Percentiles rank a stretch among this genome's conserved stretches.
These are phyloP conservation scores for Struthidea cinerea DNA, from an alignment of 2,113 vertebrate genomes.

Conservation along the genomic window DNA sequence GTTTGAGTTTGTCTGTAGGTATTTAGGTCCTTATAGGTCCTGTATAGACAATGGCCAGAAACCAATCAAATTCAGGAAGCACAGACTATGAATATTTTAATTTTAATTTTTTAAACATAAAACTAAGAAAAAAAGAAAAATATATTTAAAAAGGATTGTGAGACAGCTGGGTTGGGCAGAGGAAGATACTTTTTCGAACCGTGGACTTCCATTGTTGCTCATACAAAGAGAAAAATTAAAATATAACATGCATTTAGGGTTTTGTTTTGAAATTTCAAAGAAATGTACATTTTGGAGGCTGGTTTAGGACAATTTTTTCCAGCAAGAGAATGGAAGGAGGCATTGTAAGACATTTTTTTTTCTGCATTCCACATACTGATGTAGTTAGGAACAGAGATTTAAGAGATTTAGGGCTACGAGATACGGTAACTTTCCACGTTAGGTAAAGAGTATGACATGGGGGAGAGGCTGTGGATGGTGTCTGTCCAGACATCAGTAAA, in stretches of 20 bases:
- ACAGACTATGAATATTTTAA: background rate
- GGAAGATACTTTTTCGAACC: background rate
- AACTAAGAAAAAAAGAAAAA: background rate
- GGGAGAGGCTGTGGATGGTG: background rate
- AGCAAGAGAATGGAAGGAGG: background rate
- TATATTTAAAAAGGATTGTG: background rate
- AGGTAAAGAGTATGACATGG: background rate
- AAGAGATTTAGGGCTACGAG: background rate
- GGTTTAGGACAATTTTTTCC: background rate
- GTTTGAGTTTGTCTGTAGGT: background rate
- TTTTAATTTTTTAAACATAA: background rate
- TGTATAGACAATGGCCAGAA: background rate
- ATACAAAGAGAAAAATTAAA: background rate
- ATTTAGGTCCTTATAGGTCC: background rate
- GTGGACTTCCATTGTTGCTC: background rate
- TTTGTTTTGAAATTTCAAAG: background rate
- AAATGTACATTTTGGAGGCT: background rate
- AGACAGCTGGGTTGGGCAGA: background rate
- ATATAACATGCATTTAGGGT: background rate
- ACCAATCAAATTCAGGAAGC: background rate
- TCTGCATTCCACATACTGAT: background rate
- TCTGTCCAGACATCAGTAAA: no score
- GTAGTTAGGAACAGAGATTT: background rate
- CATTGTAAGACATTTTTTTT: background rate
- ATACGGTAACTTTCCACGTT: background rate